Base-by-base conservation (phyloP, 2,113 vertebrate species). In the Hyperopisus bebe region DNA sequence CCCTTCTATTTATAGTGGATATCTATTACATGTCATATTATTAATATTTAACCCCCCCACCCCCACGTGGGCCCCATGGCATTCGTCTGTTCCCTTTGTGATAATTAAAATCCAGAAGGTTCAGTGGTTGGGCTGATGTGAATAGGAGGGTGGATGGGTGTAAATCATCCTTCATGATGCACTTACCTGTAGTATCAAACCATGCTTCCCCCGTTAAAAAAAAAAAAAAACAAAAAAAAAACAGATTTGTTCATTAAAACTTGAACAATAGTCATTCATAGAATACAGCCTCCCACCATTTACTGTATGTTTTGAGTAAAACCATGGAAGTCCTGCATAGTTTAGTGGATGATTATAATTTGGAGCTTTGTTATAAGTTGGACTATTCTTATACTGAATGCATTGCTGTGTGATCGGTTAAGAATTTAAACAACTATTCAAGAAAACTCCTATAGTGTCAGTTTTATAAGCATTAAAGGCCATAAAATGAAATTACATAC, bases 31-130 rank as follows among this genome's bases (percentile, higher is more conserved):
- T 44, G n/a, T 39, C 42, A 17, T 58, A 35, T 83, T 88, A 90
- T 51, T 90, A 87, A 83, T 83, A 83, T 90, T 47, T 90, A 83
- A 50, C 35, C 85, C 42, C 89, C 66, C 82, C n/a, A 62, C 35
- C 89, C 62, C 55, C 42, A 8, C n/a, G 58, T 55, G 13, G 13
- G 66, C 19, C 46, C 3, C 48, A 1, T 51, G 70, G 48, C 35
- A 35, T 82, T 58, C 7, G 19, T 90, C 48, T 39, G 84, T 42
- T 82, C 89, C 74, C 86, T 3, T 58, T 48, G 62, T 53, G 50
- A 46, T 90, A 90, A 90, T 50, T 86, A 84, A 86, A 50, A 77
- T 27, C 47, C 11, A 70, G 42, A 31, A 87, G 24, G 89, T 83
- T 53, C 39, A 58, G 13, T 19, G 19, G 21, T 19, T 50, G 3